Conservation (phyloP, 2,888 invertebrate species). For the Aporophyla lueneburgensis region DNA sequence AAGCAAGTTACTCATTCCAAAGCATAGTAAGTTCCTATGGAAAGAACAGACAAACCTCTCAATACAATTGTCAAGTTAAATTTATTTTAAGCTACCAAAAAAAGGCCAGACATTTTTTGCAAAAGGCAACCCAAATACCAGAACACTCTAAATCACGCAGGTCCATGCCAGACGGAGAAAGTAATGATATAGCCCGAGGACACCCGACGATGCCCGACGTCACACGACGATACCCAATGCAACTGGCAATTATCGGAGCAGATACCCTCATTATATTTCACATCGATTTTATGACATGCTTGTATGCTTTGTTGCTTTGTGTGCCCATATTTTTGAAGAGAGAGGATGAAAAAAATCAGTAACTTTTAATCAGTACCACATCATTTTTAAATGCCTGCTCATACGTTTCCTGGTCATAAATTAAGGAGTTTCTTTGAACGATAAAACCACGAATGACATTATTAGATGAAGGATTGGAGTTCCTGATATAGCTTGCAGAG, state of each 20-base stretch:
- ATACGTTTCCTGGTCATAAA: not conserved
- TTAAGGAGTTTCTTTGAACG: too few relatives aligned
- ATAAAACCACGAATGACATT: too few relatives aligned
- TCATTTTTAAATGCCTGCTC: not conserved
- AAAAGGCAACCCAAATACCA: constrained; percentile 52
- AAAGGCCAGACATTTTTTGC: constrained; percentile 26
- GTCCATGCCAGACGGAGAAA: constrained; percentile 64
- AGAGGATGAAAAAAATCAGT: not conserved
- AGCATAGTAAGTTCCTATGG: not conserved
- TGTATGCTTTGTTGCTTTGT: constrained; percentile 6
- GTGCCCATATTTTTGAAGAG: constrained; percentile 1
- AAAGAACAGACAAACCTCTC: not conserved
- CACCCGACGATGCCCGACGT: constrained; percentile 50
- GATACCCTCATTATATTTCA: constrained; percentile 59
- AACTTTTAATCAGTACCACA: not conserved
- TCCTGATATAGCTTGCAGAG: too few relatives aligned
- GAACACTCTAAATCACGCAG: constrained; percentile 61
- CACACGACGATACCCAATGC: constrained; percentile 57
- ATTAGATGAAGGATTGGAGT: too few relatives aligned
- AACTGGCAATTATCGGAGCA: constrained; percentile 65
- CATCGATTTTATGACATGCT: constrained; percentile 52
- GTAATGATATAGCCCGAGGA: constrained; percentile 59
- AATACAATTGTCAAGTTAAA: not conserved
- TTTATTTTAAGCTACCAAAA: constrained; percentile 13
- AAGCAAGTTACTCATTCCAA: not conserved